Evolutionary conservation across 1,140 invertebrate species (phyloP).

Genomic region (Apis laboriosa): DNA sequence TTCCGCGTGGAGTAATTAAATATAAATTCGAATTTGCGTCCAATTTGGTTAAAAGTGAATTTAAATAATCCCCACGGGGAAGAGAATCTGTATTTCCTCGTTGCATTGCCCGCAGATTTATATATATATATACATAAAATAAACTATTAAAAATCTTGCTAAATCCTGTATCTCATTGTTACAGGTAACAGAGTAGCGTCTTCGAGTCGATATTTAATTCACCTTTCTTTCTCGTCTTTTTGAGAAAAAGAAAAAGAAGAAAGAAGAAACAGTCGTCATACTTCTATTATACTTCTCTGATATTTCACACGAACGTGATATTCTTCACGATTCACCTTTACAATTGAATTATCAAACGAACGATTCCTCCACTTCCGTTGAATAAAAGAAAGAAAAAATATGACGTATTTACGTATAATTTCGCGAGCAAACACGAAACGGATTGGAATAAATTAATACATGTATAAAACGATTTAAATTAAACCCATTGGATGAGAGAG

Average conservation of each 20-base stretch:
- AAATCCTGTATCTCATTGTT: background rate
- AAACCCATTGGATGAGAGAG: background rate
- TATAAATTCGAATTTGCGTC: background rate
- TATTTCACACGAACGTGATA: background rate
- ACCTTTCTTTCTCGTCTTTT: background rate
- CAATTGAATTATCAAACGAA: background rate
- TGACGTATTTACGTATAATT: background rate
- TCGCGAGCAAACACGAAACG: background rate
- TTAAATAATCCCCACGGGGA: background rate
- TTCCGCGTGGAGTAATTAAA: background rate
- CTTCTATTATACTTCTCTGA: background rate
- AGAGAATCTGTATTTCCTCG: background rate
- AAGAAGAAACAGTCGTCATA: no score
- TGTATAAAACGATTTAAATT: background rate
- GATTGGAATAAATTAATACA: no score
- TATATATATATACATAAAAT: no score
- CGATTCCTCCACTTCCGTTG: background rate
- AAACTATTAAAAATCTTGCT: background rate
- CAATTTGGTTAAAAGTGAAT: background rate
- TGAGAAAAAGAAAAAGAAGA: no score
- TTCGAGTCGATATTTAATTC: background rate
- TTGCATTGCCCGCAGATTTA: background rate
- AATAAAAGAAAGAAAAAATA: background rate
- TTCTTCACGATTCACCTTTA: background rate
- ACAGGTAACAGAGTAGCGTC: background rate